Base-by-base conservation (phyloP, 1,140 invertebrate genomes). In the Leptopilina boulardi region DNA sequence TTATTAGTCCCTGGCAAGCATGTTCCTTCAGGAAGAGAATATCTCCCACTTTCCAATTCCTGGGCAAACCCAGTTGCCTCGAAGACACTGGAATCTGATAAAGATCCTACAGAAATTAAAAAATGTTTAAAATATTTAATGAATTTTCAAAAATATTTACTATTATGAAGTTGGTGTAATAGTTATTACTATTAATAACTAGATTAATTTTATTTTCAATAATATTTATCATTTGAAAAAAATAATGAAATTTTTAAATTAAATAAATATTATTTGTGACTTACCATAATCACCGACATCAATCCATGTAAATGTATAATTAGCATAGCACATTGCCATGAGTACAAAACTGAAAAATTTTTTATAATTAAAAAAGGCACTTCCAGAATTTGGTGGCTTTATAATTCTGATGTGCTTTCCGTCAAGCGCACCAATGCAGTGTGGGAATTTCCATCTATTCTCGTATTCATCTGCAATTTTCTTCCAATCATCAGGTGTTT, bases 341-440 rank as follows among this genome's bases (percentile, higher is more conserved):
- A 93, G 82, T 38, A 93, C 91, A 70, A 92, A 89, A 73, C 90
- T 92, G 83, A 90, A 91, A 70, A 80, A 88, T 30, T 85, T 80
- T 77, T 93, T 93, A 76, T 93, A 93, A 81, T 93, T 93, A 56
- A 85, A 91, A 88, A 86, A 93, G 11, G 86, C 79, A 5, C 84
- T 81, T 71, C 92, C 92, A 79, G 85, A 87, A 47, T 88, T 81
- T 30, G 51, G 5, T 54, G 92, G 91, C 1, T 71, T 76, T 83
- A 87, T 73, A 44, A 92, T 89, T 1, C 82, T 73, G 21, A 93
- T 72, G 81, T 93, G 91, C 78, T 92, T 93, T 2, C 92, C 91
- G 84, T 93, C 92, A 3, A 91, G 75, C 19, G 91, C 85, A 4
- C 90, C 91, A 8, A 91, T 71, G 77, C 85, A 89, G 70, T 88